phyloP scores from a whole-genome alignment of 2,113 vertebrate species.

The Emydura subglobosa region DNA sequence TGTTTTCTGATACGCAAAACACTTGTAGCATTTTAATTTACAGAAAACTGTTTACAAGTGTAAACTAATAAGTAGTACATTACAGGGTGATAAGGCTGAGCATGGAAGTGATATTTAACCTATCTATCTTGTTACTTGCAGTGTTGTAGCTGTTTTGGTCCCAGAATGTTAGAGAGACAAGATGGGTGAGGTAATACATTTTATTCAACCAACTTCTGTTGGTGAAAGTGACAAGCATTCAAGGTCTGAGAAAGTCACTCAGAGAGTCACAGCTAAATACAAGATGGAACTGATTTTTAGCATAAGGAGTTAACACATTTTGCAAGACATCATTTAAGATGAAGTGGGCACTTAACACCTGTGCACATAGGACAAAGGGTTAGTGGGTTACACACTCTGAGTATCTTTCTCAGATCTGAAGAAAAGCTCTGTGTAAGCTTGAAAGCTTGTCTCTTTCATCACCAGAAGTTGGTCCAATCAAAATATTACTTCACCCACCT shows the following conservation, averaged over 20 bases:
- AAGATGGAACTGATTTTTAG: background rate
- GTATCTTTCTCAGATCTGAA: background rate
- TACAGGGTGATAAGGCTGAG: background rate
- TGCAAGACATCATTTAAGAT: background rate
- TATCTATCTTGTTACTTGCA: background rate
- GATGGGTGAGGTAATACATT: background rate
- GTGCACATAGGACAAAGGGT: background rate
- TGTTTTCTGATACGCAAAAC: accelerated
- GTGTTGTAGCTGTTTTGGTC: background rate
- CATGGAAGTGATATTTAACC: background rate
- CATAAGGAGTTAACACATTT: background rate
- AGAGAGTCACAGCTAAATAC: background rate
- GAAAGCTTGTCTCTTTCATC: background rate
- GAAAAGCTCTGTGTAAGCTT: background rate
- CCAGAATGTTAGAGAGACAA: background rate
- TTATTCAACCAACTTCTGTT: background rate
- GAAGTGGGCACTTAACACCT: background rate
- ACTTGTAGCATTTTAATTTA: conserved; percentile 4
- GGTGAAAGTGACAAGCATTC: background rate
- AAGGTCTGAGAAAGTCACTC: background rate
- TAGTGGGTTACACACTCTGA: background rate
- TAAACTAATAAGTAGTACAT: background rate
- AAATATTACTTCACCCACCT: background rate
- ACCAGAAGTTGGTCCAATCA: background rate
- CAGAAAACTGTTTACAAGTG: background rate